Base-by-base conservation (phyloP, 1,140 invertebrate genomes). In the Anastatus disparis region DNA sequence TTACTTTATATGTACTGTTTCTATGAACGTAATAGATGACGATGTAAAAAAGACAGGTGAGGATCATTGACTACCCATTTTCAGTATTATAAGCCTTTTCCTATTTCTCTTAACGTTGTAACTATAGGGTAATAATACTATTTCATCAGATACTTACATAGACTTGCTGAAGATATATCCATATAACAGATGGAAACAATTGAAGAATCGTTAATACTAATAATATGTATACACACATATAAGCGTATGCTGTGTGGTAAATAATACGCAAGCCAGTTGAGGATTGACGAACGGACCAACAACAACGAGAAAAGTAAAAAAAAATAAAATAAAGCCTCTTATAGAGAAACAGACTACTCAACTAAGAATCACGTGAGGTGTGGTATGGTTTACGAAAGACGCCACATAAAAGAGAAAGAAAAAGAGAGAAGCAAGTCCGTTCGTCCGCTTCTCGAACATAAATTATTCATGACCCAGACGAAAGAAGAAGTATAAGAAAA, bases 381-480 rank as follows among this genome's bases (percentile, higher is more conserved):
- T 80, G 79, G 76, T 76, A 70, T 71, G n/a, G n/a, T n/a, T n/a
- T n/a, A 73, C 73, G 66, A n/a, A n/a, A n/a, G n/a, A n/a, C n/a
- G n/a, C n/a, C n/a, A n/a, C n/a, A n/a, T n/a, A n/a, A 53, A 46
- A n/a, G 42, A 44, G 44, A 38, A 26, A 38, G 62, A 56, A 48
- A 44, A 40, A 35, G 53, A 67, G 10, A 42, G 55, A 78, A 72
- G 76, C 81, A 78, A 35, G 80, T 77, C 76, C 76, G 72, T 76
- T 77, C 73, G 62, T 75, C 64, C 67, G 67, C 62, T 64, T 73
- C 48, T 74, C 70, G 74, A 74, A 46, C 68, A 83, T 84, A 81
- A 84, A 84, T 84, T 80, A 84, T 84, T 82, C 81, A 84, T 74
- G 74, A 75, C 73, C 70, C 63, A 67, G 67, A 73, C 73, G 72